Evolutionary conservation across 2,888 invertebrate genomes (phyloP).

Genomic region (Drosophila kokeensis): DNA sequence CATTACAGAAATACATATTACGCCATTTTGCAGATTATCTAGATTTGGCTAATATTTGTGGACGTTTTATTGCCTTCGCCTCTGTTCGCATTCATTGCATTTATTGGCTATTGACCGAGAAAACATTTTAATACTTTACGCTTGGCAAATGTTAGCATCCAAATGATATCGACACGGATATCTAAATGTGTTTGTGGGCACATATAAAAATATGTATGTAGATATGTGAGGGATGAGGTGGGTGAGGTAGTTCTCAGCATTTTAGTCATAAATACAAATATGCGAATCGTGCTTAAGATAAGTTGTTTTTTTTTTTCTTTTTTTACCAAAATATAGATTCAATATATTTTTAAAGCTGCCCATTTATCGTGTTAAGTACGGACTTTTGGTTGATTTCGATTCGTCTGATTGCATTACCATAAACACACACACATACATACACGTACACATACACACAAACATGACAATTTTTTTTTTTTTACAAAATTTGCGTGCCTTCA

Average conservation of each 20-base stretch:
- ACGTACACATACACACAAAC: not conserved
- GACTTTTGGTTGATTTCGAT: constrained; percentile 4
- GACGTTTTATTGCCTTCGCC: constrained; percentile 10
- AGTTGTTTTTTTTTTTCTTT: not conserved
- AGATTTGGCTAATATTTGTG: constrained; percentile 1
- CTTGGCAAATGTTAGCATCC: constrained; percentile 73
- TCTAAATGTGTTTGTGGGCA: constrained; percentile 5
- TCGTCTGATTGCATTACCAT: not conserved
- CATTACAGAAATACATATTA: not conserved
- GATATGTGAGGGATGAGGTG: not conserved
- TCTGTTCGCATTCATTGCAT: constrained; percentile 62
- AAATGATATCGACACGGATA: constrained; percentile 47
- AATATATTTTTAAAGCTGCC: not conserved
- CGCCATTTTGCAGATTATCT: not conserved
- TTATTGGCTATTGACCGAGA: constrained; percentile 60
- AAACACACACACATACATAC: constrained; percentile 16
- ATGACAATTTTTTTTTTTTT: not conserved
- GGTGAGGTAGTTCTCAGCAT: not conserved
- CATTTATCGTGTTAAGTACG: not conserved
- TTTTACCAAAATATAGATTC: not conserved
- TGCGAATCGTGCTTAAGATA: not conserved
- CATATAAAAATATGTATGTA: constrained; percentile 10
- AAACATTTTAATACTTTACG: constrained; percentile 77
- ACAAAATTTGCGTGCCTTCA: constrained; percentile 74
- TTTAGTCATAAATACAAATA: not conserved